Evolutionary conservation across 64 coral and sea anemone species (phyloP), one percentile per base, ranked within the genome.

Genomic region (Stichodactyla mertensii): DNA sequence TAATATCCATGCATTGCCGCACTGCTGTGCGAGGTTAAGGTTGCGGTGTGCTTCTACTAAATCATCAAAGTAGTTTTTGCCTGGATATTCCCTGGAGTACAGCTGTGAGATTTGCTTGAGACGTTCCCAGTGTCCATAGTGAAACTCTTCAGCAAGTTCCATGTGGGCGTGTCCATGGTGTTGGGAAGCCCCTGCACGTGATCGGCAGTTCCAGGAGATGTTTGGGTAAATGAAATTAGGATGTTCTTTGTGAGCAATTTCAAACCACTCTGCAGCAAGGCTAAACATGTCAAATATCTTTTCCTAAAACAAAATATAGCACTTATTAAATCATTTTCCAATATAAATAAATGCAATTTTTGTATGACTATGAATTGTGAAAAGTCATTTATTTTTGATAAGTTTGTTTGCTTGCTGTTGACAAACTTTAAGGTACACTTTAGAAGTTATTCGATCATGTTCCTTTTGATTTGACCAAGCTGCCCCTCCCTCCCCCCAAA

Each of bases 131-230:
- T 93, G 91, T 8, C 91, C 91, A 53, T 93, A 93, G 19, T 93
- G 91, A 22, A 93, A 93, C 51, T 89, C 55, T 24, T 93, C 91
- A 55, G 87, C 91, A 54, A 93, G 69, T 6, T 85, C 16, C 91
- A 93, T 89, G 77, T 93, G 91, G 2, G 82, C 88, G 22, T 93
- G 91, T 7, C 91, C 91, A 89, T 93, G 91, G 77, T 93, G 91
- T 57, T 93, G 91, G 7, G 91, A 93, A 10, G 91, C 91, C 53
- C 91, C 91, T 57, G 91, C 91, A 8, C 91, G 87, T 13, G 91
- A 86, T 56, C 87, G 82, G 16, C 91, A 93, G 51, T 93, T 93
- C 91, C 91, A 93, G 57, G 86, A 87, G 53, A 93, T 31, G 82
- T 88, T 89, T 26, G 91, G 91, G 57, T 93, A 89, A 74, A 89